A percentile compares a stretch with the other conserved stretches of the same genome.
These are phyloP conservation scores for Agelastica alni DNA, from an alignment of 2,888 invertebrate genomes.

Conservation along the genomic window DNA sequence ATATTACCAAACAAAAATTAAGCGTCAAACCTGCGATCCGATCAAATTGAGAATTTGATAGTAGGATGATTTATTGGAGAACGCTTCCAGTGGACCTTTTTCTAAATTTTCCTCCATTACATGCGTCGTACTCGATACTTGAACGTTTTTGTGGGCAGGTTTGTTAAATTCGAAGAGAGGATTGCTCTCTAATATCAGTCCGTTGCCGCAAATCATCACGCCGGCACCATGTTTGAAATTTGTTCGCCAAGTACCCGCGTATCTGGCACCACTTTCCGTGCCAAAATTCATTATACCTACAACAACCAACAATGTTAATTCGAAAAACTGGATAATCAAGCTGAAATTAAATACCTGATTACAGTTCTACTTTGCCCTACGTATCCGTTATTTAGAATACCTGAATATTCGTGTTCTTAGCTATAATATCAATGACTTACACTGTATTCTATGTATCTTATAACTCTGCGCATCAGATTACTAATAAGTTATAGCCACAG, in stretches of 20 bases:
- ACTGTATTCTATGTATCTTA: too few relatives aligned
- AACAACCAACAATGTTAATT: too few relatives aligned
- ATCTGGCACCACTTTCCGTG: slow-evolving; percentile 60
- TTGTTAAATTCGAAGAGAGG: slow-evolving; percentile 62
- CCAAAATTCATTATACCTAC: slow-evolving; percentile 58
- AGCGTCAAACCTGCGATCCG: slow-evolving; percentile 13
- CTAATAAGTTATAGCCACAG: too few relatives aligned
- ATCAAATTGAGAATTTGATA: slow-evolving; percentile 19
- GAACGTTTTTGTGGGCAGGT: slow-evolving; percentile 44
- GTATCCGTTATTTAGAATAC: too few relatives aligned
- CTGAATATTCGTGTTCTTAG: too few relatives aligned
- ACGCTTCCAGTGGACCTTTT: background rate
- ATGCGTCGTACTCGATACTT: background rate
- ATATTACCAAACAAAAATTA: too few relatives aligned
- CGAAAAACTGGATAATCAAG: too few relatives aligned
- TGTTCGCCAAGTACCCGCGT: slow-evolving; percentile 61
- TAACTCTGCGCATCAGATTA: too few relatives aligned
- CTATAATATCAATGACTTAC: too few relatives aligned
- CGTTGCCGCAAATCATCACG: slow-evolving; percentile 62
- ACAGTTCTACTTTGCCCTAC: too few relatives aligned
- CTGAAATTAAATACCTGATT: too few relatives aligned
- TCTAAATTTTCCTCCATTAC: background rate
- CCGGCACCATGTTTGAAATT: slow-evolving; percentile 65
- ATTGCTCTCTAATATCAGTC: slow-evolving; percentile 58
- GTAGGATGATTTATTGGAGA: slow-evolving; percentile 11